These are phyloP conservation scores for Phenganax stokvisi DNA, from an alignment of 92 coral and sea anemone genomes.

Conservation along the genomic window DNA sequence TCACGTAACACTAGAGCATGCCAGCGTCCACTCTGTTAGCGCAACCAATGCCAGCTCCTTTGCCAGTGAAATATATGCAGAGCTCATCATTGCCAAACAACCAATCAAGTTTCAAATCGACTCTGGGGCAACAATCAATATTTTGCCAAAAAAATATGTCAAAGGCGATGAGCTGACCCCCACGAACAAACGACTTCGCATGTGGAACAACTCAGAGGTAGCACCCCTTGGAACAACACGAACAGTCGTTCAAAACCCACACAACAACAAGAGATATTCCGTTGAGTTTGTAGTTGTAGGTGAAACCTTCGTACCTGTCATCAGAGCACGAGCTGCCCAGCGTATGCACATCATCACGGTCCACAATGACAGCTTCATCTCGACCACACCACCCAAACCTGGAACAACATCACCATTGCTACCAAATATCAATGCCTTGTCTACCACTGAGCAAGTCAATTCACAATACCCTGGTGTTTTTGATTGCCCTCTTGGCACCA, in stretches of 20 bases:
- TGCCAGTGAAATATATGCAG: conserved; percentile 39
- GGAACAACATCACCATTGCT: background rate
- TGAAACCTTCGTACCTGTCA: conserved; percentile 42
- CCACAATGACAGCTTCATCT: conserved; percentile 43
- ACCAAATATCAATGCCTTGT: background rate
- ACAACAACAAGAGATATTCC: conserved; percentile 47
- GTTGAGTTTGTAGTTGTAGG: conserved; percentile 53
- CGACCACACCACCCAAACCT: conserved; percentile 19
- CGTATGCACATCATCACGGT: conserved; percentile 46
- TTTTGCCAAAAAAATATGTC: conserved; percentile 36
- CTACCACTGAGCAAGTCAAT: conserved; percentile 17
- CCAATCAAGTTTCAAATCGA: conserved; percentile 52
- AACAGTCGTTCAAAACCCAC: conserved; percentile 39
- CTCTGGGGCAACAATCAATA: conserved; percentile 50
- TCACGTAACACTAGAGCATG: conserved; percentile 1
- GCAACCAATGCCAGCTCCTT: background rate
- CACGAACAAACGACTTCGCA: conserved; percentile 28
- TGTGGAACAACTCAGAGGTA: conserved; percentile 55
- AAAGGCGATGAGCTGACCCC: conserved; percentile 27
- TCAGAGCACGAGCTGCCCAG: conserved; percentile 48
- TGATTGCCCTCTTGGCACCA: conserved; percentile 37
- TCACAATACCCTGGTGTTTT: conserved; percentile 42
- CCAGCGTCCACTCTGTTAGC: background rate
- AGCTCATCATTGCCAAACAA: conserved; percentile 33
- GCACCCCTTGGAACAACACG: conserved; percentile 47